Base-by-base conservation (phyloP, 2,888 invertebrate genomes). In the Theretra japonica region DNA sequence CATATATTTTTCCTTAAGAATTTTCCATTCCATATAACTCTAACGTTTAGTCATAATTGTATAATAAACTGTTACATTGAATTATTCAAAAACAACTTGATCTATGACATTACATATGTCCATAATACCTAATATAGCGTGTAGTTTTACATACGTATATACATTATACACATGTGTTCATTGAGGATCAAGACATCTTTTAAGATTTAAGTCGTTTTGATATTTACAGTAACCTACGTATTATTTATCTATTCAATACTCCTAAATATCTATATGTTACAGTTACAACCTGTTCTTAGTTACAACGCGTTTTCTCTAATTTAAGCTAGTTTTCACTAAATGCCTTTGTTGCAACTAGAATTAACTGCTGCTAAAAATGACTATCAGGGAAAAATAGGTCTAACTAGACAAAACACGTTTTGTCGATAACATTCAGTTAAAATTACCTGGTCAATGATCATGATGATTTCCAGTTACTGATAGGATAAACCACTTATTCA, bases 371-470 rank as follows among this genome's bases (percentile, higher is more conserved):
- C 19, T 56, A 33, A 56, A 56, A 56, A 56, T 19, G 17, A 17
- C 56, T 56, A 56, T 56, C 56, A 56, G n/a, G 2, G 56, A 7
- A 56, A 56, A 56, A 6, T 21, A 56, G n/a, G 19, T 56, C n/a
- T 56, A 56, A 56, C n/a, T 56, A 56, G n/a, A 56, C n/a, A 21
- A 56, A 56, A 56, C n/a, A 56, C 15, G 56, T 56, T 56, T 56
- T n/a, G 19, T 53, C 56, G 19, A 56, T n/a, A n/a, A 4, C 6
- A 15, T 56, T 56, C 56, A 56, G n/a, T 56, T n/a, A 56, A 56
- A 53, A 56, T 4, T 56, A 21, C 1, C 5, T n/a, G 53, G 2
- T 30, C 6, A 33, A 33, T n/a, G n/a, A n/a, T n/a, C n/a, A n/a
- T n/a, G n/a, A n/a, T n/a, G n/a, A n/a, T n/a, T n/a, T n/a, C 33